A percentile compares a stretch with the other conserved stretches of the same genome.
phyloP scores from a whole-genome alignment of 2,797 vertebrate genomes.

The Moxostoma hubbsi region DNA sequence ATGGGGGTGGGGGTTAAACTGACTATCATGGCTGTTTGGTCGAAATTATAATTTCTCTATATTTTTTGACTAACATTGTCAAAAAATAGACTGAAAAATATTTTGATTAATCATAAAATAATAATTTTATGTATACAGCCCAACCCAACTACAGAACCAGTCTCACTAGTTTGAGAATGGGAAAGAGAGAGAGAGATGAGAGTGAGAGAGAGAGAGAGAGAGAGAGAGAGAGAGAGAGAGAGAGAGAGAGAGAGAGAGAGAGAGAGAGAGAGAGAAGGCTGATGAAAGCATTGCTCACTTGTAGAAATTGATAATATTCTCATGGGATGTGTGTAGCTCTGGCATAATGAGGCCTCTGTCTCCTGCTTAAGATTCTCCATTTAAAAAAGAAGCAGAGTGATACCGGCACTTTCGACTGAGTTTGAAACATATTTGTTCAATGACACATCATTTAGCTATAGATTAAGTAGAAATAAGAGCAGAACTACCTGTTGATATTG shows the following conservation, averaged over 20 bases:
- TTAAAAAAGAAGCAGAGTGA: background rate
- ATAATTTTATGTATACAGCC: too few species aligned
- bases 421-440: background rate
- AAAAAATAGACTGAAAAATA: too few species aligned
- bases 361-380: background rate
- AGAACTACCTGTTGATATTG: background rate
- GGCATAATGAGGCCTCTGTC: conserved; percentile 9
- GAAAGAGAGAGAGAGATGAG: background rate
- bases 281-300: conserved; percentile 52
- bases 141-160: too few species aligned
- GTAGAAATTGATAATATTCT: conserved; percentile 37
- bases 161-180: too few species aligned
- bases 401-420: background rate
- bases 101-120: too few species aligned
- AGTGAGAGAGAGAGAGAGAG: background rate
- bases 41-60: too few species aligned
- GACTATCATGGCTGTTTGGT: too few species aligned
- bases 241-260: background rate
- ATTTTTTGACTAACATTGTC: too few species aligned
- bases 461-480: background rate
- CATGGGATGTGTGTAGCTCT: conserved; percentile 22
- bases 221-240: too few species aligned
- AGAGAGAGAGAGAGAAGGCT: conserved; percentile 26
- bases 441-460: background rate
- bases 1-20: too few species aligned